Percentiles rank a stretch among this genome's conserved stretches.
Evolutionary conservation across 1,140 invertebrate species (phyloP).

Genomic region (Schmidtea mediterranea): DNA sequence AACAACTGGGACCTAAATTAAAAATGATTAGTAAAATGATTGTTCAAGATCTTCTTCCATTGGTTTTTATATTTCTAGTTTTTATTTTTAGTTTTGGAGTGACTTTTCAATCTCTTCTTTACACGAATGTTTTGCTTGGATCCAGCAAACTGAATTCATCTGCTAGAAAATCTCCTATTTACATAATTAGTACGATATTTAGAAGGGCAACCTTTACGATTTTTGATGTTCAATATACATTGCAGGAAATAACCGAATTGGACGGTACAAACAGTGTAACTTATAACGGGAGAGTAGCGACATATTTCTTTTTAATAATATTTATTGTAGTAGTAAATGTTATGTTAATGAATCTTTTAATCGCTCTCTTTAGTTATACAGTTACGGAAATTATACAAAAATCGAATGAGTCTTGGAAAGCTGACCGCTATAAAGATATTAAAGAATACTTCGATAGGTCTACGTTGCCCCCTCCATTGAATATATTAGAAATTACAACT

Average conservation of each 20-base stretch:
- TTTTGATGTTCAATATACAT: no score
- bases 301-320: not conserved
- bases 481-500: conserved; percentile 13
- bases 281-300: no score
- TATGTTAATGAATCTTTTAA: conserved; percentile 2
- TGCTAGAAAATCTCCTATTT: no score
- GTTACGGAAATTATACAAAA: conserved; percentile 18
- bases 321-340: conserved; percentile 1
- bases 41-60: conserved; percentile 26
- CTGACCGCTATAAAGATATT: conserved; percentile 23
- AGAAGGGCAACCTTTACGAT: no score
- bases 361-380: conserved; percentile 8
- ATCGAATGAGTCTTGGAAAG: conserved; percentile 23
- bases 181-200: no score
- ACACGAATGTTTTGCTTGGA: no score
- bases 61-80: conserved; percentile 28
- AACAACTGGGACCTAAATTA: conserved; percentile 9
- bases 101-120: no score
- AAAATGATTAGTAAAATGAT: conserved; percentile 11
- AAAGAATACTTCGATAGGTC: conserved; percentile 25
- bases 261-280: no score
- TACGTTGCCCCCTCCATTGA: conserved; percentile 23
- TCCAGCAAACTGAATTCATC: no score
- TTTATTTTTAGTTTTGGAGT: conserved; percentile 29
- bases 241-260: no score